Conservation (phyloP, 2,888 invertebrate genomes). For the Caenorhabditis sinica region DNA sequence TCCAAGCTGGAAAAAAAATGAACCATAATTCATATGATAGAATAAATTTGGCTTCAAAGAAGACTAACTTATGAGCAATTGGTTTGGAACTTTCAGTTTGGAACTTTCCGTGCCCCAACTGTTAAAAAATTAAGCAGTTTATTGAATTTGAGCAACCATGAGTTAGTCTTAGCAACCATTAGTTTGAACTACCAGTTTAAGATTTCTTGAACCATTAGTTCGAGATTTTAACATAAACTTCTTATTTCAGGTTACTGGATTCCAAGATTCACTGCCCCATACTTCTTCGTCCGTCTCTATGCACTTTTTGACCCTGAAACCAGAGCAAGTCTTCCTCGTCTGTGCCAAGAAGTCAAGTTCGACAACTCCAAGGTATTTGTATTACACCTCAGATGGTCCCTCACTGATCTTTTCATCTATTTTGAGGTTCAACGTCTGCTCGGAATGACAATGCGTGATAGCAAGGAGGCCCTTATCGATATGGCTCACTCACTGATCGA, state of each 20-base stretch:
- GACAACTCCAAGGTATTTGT: conserved; percentile 83
- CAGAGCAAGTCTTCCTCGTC: conserved; percentile 84
- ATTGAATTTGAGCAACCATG: too few relatives aligned
- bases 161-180: neutral
- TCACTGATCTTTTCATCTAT: neutral
- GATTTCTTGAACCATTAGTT: neutral
- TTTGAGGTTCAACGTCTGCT: conserved; percentile 80
- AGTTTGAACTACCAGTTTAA: too few relatives aligned
- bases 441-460: conserved; percentile 84
- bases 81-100: too few relatives aligned
- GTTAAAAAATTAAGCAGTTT: too few relatives aligned
- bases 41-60: too few relatives aligned
- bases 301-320: conserved; percentile 85
- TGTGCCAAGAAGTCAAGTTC: conserved; percentile 81
- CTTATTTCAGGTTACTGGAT: conserved; percentile 84
- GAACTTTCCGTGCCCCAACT: too few relatives aligned
- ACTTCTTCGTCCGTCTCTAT: conserved; percentile 84
- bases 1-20: too few relatives aligned
- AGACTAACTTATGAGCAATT: too few relatives aligned
- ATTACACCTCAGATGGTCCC: neutral
- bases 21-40: neutral
- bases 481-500: conserved; percentile 86
- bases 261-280: conserved; percentile 84
- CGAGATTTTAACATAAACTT: neutral
- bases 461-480: conserved; percentile 85